Conservation (phyloP, 2,888 invertebrate species). For the Caenorhabditis sinica region DNA sequence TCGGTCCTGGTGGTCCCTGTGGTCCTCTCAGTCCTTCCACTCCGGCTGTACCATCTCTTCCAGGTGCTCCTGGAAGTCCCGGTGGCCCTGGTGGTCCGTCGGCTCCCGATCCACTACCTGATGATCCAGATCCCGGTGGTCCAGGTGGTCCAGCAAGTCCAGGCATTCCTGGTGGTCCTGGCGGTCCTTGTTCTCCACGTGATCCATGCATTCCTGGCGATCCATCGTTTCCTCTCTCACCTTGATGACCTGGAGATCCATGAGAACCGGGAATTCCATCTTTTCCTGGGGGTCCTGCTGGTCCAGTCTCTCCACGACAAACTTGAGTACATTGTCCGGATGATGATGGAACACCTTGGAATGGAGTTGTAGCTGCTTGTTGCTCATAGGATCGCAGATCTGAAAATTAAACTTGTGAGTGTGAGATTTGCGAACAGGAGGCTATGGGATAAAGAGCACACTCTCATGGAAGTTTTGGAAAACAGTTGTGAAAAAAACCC, state of each 20-base stretch:
- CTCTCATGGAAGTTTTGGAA: not conserved
- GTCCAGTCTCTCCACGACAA: conserved; percentile 73
- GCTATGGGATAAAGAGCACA: conserved; percentile 16
- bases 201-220: conserved; percentile 71
- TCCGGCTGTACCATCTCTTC: conserved; percentile 66
- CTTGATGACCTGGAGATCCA: conserved; percentile 76
- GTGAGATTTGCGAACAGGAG: not conserved
- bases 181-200: conserved; percentile 70
- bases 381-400: conserved; percentile 37
- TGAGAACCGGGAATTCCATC: conserved; percentile 73
- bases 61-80: conserved; percentile 70
- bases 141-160: conserved; percentile 71
- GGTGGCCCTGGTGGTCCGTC: conserved; percentile 68
- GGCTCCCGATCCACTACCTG: conserved; percentile 29
- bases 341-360: conserved; percentile 5
- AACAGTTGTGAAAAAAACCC: no score
- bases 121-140: conserved; percentile 63
- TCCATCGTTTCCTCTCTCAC: conserved; percentile 65
- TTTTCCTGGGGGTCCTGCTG: conserved; percentile 71
- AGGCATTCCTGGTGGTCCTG: conserved; percentile 70
- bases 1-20: conserved; percentile 67
- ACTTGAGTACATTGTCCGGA: conserved; percentile 66
- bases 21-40: conserved; percentile 54
- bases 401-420: conserved; percentile 2
- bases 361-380: conserved; percentile 38